Evolutionary conservation across 2,888 invertebrate genomes (phyloP).

Genomic region (Liodrosophila aerea): DNA sequence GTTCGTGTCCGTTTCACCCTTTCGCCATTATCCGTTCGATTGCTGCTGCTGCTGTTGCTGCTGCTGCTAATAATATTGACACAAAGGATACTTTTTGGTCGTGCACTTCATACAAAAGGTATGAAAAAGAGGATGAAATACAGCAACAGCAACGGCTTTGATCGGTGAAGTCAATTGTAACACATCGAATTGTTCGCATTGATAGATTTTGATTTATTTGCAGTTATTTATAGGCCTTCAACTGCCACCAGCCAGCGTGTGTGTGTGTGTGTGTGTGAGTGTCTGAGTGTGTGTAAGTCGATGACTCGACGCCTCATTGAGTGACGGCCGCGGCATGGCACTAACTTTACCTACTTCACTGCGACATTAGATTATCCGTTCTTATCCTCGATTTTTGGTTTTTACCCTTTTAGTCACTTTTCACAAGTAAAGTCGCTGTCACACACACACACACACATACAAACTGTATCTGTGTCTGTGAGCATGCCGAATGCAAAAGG

Average conservation of each 20-base stretch:
- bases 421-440: conserved; percentile 24
- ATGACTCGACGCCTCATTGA: conserved; percentile 59
- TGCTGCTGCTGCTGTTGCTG: conserved; percentile 40
- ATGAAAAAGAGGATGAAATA: conserved; percentile 68
- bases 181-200: conserved; percentile 82
- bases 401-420: conserved; percentile 75
- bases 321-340: conserved; percentile 42
- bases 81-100: conserved; percentile 79
- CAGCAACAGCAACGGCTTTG: conserved; percentile 65
- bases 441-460: conserved; percentile 12
- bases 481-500: conserved; percentile 5
- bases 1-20: conserved; percentile 64
- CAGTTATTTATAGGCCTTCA: conserved; percentile 81
- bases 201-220: conserved; percentile 82
- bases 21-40: conserved; percentile 68
- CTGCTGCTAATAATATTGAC: conserved; percentile 78
- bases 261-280: conserved; percentile 13
- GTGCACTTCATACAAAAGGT: conserved; percentile 79
- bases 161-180: conserved; percentile 82
- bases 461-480: conserved; percentile 11
- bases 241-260: conserved; percentile 40
- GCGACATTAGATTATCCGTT: conserved; percentile 81
- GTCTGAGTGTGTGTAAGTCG: conserved; percentile 20
- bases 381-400: conserved; percentile 82
- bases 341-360: conserved; percentile 64